Base-by-base conservation (phyloP, 2,113 vertebrate genomes). In the Tenebrosternarchus preto region DNA sequence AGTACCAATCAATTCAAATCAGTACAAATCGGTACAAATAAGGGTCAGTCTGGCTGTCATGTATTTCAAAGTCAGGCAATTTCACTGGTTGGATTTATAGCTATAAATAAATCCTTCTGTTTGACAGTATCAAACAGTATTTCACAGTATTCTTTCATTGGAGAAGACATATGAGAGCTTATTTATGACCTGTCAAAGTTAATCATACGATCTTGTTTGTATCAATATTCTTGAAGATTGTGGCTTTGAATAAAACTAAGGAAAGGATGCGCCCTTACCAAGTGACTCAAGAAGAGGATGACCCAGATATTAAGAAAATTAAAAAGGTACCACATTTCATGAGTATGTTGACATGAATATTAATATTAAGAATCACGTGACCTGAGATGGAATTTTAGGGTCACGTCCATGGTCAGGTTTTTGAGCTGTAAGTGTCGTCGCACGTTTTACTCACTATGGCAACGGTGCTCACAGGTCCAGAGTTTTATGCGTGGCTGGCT, bases 231-330 rank as follows among this genome's bases (percentile, higher is more conserved):
- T 85, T 85, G 29, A 79, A 99, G 98, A 99, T 99, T 85, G 63
- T 98, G 33, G 97, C 98, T 64, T 93, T 99, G 81, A 99, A 98
- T 92, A 99, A 98, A 94, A 99, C 98, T 56, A 99, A 98, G 93
- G 97, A 98, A 90, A 93, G 96, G 77, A 99, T 99, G 97, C 86
- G 96, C 46, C 97, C 97, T 46, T 98, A 98, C 86, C 98, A 97
- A 71, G 91, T 94, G 72, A 92, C 92, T 85, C 95, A 95, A 68
- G 96, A 98, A 83, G 96, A 96, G 0, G 98, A 99, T 64, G 95
- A 99, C 83, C 98, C 97, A 7, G 98, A 99, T 84, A 99, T 99
- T 73, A 99, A 98, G 91, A 99, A 99, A 90, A 99, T 99, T 80
- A 99, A 98, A 90, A 99, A 99, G 96, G 98, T 98, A 93, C 31